Conservation (phyloP, 2,797 vertebrate species). For the Emydoidea blandingii region DNA sequence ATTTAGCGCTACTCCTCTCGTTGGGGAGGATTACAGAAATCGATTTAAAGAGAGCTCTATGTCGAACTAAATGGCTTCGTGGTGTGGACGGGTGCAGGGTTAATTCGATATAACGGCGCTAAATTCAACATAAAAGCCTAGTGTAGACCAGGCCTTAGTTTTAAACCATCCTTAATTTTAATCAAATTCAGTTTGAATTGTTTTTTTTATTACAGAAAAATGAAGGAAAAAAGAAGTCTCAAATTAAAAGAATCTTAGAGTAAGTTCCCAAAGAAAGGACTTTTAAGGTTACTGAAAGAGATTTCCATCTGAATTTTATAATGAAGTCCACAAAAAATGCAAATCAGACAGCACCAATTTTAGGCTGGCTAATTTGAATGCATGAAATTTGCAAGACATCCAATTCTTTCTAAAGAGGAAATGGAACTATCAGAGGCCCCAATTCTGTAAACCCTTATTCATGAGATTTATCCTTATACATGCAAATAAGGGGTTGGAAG, state of each 20-base stretch:
- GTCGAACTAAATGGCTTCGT: too few relatives aligned
- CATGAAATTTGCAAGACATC: background rate
- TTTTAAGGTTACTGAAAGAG: background rate
- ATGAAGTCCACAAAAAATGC: background rate
- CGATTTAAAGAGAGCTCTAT: too few relatives aligned
- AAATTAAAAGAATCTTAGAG: slow-evolving; percentile 1
- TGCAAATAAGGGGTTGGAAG: background rate
- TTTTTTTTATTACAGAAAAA: background rate
- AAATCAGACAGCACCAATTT: background rate
- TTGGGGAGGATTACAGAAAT: too few relatives aligned
- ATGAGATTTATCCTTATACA: background rate
- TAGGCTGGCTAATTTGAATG: background rate
- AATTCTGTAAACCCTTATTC: background rate
- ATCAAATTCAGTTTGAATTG: background rate
- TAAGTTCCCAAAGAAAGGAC: background rate
- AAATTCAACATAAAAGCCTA: too few relatives aligned
- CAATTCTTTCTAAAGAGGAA: slow-evolving; percentile 18
- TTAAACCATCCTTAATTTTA: slow-evolving; percentile 18
- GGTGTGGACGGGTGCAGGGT: too few relatives aligned
- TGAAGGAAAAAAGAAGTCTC: background rate
- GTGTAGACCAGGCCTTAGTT: too few relatives aligned
- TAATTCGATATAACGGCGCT: too few relatives aligned
- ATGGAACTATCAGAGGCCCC: background rate
- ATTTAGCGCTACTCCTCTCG: too few relatives aligned
- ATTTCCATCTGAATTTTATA: slow-evolving; percentile 47